Conservation (phyloP, 2,797 vertebrate genomes). For the Lates japonicus region DNA sequence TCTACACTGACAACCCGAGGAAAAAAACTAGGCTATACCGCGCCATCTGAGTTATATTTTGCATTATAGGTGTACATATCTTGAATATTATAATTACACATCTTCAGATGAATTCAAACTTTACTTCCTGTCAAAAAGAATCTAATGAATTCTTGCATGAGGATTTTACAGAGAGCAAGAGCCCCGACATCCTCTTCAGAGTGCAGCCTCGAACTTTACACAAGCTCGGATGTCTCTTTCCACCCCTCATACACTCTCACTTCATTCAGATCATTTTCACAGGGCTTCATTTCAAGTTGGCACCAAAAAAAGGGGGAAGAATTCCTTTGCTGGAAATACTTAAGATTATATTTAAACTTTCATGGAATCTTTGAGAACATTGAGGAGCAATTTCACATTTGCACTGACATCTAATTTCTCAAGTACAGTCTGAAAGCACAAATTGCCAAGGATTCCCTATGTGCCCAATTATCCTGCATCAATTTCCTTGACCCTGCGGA, state of each 20-base stretch:
- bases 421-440: slow-evolving; percentile 89
- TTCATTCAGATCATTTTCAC: slow-evolving; percentile 86
- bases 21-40: slow-evolving; percentile 49
- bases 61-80: slow-evolving; percentile 79
- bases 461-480: slow-evolving; percentile 91
- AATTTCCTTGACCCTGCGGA: slow-evolving; percentile 89
- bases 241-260: slow-evolving; percentile 70
- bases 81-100: slow-evolving; percentile 79
- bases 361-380: slow-evolving; percentile 90
- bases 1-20: slow-evolving; percentile 43
- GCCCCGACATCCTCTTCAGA: slow-evolving; percentile 73
- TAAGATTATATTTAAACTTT: slow-evolving; percentile 90
- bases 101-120: slow-evolving; percentile 82
- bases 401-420: slow-evolving; percentile 91
- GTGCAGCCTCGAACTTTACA: slow-evolving; percentile 82
- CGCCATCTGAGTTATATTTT: slow-evolving; percentile 58
- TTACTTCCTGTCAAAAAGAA: slow-evolving; percentile 82
- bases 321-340: slow-evolving; percentile 86
- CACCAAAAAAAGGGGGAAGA: slow-evolving; percentile 70
- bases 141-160: slow-evolving; percentile 81
- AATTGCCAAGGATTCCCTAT: slow-evolving; percentile 89
- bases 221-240: slow-evolving; percentile 69
- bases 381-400: slow-evolving; percentile 91
- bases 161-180: slow-evolving; percentile 79
- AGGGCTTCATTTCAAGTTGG: slow-evolving; percentile 85